Evolutionary conservation across 2,113 vertebrate genomes (phyloP).

Genomic region (Petromus typicus): DNA sequence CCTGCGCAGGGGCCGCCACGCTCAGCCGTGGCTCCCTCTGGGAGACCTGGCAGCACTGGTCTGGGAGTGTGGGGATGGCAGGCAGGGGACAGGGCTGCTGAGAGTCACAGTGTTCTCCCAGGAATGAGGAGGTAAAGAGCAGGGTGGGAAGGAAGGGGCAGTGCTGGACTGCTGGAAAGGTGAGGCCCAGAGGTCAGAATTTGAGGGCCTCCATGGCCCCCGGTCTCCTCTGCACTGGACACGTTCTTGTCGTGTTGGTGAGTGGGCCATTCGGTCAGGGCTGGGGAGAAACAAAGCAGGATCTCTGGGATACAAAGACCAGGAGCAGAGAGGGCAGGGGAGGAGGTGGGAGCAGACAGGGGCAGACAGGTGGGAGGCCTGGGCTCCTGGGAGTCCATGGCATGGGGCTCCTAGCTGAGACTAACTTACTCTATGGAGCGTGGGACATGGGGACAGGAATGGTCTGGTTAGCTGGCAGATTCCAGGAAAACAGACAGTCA

Average conservation of each 20-base stretch:
- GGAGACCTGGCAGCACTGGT: fast-evolving
- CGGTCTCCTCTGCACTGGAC: fast-evolving
- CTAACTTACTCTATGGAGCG: not conserved
- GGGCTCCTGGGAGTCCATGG: fast-evolving
- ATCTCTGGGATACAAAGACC: not conserved
- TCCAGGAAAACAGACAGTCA: not conserved
- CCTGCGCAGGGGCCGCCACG: fast-evolving
- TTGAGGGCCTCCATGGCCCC: fast-evolving
- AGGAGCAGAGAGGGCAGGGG: fast-evolving
- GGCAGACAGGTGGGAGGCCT: fast-evolving
- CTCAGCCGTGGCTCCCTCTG: not conserved
- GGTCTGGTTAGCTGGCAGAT: not conserved
- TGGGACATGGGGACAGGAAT: fast-evolving
- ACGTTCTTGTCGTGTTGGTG: fast-evolving
- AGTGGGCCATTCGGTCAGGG: fast-evolving
- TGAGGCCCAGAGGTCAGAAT: not conserved
- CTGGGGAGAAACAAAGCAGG: not conserved
- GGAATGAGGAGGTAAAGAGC: not conserved
- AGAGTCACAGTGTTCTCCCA: fast-evolving
- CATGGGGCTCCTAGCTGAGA: not conserved
- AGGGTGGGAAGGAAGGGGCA: not conserved
- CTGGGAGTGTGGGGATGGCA: fast-evolving
- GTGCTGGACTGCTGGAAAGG: not conserved
- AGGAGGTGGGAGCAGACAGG: not conserved
- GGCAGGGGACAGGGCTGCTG: not conserved